Conservation (phyloP, 2,888 invertebrate genomes). For the Cheilosia impressa region DNA sequence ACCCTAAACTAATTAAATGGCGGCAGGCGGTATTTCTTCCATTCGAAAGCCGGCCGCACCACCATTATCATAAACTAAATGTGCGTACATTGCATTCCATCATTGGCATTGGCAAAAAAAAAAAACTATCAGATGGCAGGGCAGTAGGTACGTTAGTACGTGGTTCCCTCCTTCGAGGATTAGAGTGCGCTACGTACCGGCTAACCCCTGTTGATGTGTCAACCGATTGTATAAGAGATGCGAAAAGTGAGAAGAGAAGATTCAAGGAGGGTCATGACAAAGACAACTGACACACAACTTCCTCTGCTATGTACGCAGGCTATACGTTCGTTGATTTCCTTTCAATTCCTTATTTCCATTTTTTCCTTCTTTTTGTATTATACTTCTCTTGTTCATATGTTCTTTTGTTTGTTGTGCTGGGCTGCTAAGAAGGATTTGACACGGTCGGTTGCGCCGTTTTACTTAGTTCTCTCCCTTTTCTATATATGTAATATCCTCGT, state of each 20-base stretch:
- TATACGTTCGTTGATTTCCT: constrained; percentile 53
- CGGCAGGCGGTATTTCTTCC: constrained; percentile 55
- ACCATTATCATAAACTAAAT: constrained; percentile 19
- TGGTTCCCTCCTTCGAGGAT: constrained; percentile 52
- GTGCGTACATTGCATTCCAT: constrained; percentile 68
- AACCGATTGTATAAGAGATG: constrained; percentile 48
- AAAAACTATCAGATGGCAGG: constrained; percentile 49
- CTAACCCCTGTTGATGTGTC: constrained; percentile 61
- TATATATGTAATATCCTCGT: constrained; percentile 7
- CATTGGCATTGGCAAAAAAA: constrained; percentile 59
- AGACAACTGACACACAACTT: constrained; percentile 63
- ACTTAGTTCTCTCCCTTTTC: constrained; percentile 23
- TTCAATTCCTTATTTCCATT: constrained; percentile 54
- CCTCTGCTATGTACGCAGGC: constrained; percentile 22
- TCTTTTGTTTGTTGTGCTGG: constrained; percentile 66
- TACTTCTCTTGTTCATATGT: constrained; percentile 27
- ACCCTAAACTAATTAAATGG: constrained; percentile 72
- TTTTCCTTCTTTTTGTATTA: constrained; percentile 8
- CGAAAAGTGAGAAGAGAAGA: constrained; percentile 19
- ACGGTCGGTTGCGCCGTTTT: constrained; percentile 65
- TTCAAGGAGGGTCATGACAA: constrained; percentile 51
- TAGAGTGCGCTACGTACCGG: constrained; percentile 12
- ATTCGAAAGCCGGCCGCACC: constrained; percentile 22
- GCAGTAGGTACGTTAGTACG: constrained; percentile 25
- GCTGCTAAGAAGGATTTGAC: constrained; percentile 66